Evolutionary conservation across 1,140 invertebrate genomes (phyloP), one percentile per base, ranked within the genome.

Genomic region (Drosophila truncata): DNA sequence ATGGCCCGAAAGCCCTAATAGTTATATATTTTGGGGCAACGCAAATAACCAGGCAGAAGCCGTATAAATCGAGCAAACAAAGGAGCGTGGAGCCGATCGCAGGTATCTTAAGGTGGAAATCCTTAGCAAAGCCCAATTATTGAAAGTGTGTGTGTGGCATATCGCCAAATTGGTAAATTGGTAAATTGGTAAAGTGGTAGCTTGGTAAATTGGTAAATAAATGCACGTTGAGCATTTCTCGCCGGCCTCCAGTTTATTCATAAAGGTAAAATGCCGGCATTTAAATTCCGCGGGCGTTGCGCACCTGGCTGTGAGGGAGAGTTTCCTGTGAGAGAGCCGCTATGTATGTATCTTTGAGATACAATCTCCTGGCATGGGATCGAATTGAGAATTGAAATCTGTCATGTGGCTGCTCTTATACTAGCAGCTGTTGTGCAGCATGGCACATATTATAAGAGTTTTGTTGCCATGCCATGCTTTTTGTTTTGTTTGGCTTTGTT

Each of bases 211-310:
- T 80, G 83, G 76, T 80, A 78, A 59, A 59, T 67, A 75, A 86
- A 54, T 61, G 66, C 67, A 73, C 59, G 66, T 39, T 47, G 52
- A 46, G 35, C 50, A 57, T 67, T 86, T 64, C 57, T 71, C 46
- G 63, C 31, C 71, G 83, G 58, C 83, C 83, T 88, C 67, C 76
- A 80, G 69, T 55, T 88, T 88, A 87, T 87, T 87, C 76, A 88
- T 88, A 71, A 87, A 87, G 84, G 72, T 78, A 80, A 55, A 87
- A 58, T 61, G 71, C 80, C 80, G 78, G 85, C 80, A 90, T 87
- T 87, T 80, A 88, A 81, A 87, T 87, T 87, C 84, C 65, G 42
- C 44, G 9, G 52, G 50, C 64, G 57, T 33, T 8, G 14, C 18
- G 7, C 20, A 20, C 55, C 58, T 7, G 27, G 5, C 18, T 44